phyloP scores from a whole-genome alignment of 1,140 invertebrate genomes.

The Pseudomyrmex cubaensis region DNA sequence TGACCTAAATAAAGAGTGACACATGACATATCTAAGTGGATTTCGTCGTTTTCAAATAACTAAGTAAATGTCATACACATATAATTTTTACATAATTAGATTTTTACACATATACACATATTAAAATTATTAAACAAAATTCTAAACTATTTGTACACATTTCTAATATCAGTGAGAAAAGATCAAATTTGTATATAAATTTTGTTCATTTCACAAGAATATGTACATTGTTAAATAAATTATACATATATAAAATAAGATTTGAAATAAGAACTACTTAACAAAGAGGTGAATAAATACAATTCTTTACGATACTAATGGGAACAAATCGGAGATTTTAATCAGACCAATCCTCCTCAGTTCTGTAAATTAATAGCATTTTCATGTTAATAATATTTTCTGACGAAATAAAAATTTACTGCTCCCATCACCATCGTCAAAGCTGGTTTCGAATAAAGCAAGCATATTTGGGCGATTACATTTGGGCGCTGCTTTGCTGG shows the following conservation, averaged over 20 bases:
- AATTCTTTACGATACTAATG: conserved; percentile 33
- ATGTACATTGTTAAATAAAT: neutral
- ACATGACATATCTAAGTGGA: neutral
- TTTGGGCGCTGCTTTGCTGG: conserved; percentile 12
- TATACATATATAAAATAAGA: no score
- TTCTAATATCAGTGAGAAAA: conserved; percentile 26
- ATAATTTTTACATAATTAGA: conserved; percentile 37
- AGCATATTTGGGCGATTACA: conserved; percentile 48
- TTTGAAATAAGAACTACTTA: no score
- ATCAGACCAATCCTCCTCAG: conserved; percentile 74
- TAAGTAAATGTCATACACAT: conserved; percentile 9
- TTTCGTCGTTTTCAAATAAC: conserved; percentile 40
- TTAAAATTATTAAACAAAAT: conserved; percentile 32
- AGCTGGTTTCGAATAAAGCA: conserved; percentile 56
- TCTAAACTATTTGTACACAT: conserved; percentile 22
- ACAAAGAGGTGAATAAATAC: conserved; percentile 4
- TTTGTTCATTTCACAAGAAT: conserved; percentile 22
- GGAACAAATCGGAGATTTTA: conserved; percentile 53
- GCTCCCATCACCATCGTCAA: conserved; percentile 66
- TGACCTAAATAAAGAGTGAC: neutral
- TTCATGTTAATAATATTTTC: conserved; percentile 41
- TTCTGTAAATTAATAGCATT: conserved; percentile 73
- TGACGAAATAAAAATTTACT: conserved; percentile 10
- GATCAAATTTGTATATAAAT: conserved; percentile 27
- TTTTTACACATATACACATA: conserved; percentile 12